Evolutionary conservation across 2,797 vertebrate species (phyloP), one percentile per base, ranked within the genome.

Genomic region (Vireo griseus): DNA sequence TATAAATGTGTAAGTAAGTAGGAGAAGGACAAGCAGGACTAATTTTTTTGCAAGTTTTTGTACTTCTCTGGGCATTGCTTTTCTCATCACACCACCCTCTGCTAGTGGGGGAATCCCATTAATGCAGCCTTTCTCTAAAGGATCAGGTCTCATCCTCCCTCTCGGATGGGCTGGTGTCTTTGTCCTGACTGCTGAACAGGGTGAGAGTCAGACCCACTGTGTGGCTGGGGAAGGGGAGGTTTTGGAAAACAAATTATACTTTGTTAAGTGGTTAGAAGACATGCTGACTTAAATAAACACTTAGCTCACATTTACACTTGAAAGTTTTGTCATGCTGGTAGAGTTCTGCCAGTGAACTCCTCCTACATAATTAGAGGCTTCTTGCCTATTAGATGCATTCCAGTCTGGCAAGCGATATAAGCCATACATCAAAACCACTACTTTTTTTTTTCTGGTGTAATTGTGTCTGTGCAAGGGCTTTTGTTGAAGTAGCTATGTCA

Each of bases 291-390:
- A 85, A 94, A 86, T 83, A 87, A 88, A 68, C 61, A 67, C 65
- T 65, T 59, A 83, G 68, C 45, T 91, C 37, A 65, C 48, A 31
- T 77, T 88, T 83, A 61, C 29, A 33, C 78, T 88, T 82, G 42
- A 12, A 96, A 92, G 61, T 91, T 91, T 62, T 80, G 57, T 91
- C 61, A 11, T 61, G 57, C 77, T 90, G 73, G 54, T 67, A 58
- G 48, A 74, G 81, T 50, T 92, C 58, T 71, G 88, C 57, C 52
- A 45, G 63, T 52, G 54, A 95, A 86, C 57, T 74, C 92, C 88
- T 93, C 91, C 94, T 59, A 85, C 42, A 12, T 94, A 94, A 91
- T 92, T 78, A 85, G 61, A 74, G 72, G 40, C 78, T 67, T 90
- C 87, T 80, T 88, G 57, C 61, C 66, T 90, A 20, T 76, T 74